A percentile compares a stretch with the other conserved stretches of the same genome.
phyloP scores from a whole-genome alignment of 2,888 invertebrate species.

The Romanomermis culicivorax region DNA sequence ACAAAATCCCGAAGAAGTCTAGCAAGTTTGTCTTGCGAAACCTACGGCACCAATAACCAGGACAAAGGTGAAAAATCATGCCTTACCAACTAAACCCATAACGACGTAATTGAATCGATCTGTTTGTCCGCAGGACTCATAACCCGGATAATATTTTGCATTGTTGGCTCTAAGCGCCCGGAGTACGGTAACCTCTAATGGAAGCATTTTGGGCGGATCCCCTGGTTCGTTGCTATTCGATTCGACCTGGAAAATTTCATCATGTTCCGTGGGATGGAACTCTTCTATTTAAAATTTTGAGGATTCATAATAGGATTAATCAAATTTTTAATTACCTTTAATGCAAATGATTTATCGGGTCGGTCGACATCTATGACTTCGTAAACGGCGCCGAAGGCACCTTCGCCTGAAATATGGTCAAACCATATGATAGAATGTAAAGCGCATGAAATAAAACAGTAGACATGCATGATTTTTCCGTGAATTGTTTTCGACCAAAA shows the following conservation, averaged over 20 bases:
- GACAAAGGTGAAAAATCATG: too few relatives aligned
- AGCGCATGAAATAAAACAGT: too few relatives aligned
- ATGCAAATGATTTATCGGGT: neutral
- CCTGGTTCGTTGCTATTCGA: neutral
- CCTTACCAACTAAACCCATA: neutral
- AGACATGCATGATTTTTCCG: too few relatives aligned
- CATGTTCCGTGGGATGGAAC: too few relatives aligned
- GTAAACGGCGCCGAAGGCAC: conserved; percentile 4
- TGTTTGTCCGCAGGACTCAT: neutral
- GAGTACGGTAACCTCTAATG: neutral
- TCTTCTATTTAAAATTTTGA: too few relatives aligned
- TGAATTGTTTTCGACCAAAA: too few relatives aligned
- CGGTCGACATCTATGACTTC: neutral
- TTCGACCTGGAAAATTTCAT: neutral
- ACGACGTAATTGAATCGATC: conserved; percentile 1
- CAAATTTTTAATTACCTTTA: neutral
- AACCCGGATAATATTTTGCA: neutral
- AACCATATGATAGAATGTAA: too few relatives aligned
- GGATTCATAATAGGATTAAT: too few relatives aligned
- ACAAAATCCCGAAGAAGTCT: too few relatives aligned
- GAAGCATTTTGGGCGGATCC: neutral
- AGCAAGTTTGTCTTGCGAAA: too few relatives aligned
- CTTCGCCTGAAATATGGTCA: too few relatives aligned
- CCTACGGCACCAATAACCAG: too few relatives aligned
- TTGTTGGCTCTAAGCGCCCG: neutral